Evolutionary conservation across 2,797 vertebrate species (phyloP).

Genomic region (Halcyon smyrnensis): DNA sequence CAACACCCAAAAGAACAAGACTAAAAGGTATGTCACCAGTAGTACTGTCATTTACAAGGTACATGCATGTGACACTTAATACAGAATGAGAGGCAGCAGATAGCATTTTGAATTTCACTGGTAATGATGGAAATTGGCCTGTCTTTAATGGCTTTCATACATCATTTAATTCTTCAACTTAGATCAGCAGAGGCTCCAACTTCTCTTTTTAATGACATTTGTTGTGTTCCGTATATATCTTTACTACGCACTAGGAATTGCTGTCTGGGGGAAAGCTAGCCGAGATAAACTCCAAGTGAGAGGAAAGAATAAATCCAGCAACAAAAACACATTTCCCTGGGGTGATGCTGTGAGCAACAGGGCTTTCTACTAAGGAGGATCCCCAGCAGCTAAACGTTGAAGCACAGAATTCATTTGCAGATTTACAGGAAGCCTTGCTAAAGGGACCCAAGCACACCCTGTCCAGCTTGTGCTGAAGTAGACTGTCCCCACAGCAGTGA

Average conservation of each 20-base stretch:
- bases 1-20: not conserved
- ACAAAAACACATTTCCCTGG: not conserved
- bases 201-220: not conserved
- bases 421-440: not conserved
- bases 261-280: not conserved
- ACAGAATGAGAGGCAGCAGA: not conserved
- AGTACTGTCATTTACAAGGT: not conserved
- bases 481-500: fast-evolving
- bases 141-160: not conserved
- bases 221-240: not conserved
- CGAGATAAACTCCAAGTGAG: not conserved
- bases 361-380: not conserved
- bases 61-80: not conserved
- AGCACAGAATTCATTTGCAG: not conserved
- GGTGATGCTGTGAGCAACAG: not conserved
- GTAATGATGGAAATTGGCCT: not conserved
- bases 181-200: not conserved
- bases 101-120: not conserved
- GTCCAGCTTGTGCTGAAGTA: not conserved
- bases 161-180: not conserved
- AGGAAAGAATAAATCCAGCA: not conserved
- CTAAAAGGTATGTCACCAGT: not conserved
- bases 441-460: not conserved
- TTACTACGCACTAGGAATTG: not conserved
- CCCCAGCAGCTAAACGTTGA: not conserved